These are phyloP conservation scores for Sphaeridia pumilis DNA, from an alignment of 2,888 invertebrate genomes.

Conservation along the genomic window DNA sequence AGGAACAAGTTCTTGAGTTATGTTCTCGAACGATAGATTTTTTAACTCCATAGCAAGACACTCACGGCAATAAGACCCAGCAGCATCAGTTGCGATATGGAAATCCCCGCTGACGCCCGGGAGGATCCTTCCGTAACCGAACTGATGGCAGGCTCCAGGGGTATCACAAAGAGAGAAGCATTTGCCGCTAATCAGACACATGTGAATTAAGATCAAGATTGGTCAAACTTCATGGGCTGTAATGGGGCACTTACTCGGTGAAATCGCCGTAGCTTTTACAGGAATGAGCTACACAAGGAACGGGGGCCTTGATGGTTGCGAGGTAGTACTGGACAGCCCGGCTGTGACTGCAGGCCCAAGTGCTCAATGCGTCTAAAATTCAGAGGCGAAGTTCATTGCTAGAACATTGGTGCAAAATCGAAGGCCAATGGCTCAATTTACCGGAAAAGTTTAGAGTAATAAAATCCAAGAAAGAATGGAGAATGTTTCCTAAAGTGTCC, in stretches of 20 bases:
- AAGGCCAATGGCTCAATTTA: no score
- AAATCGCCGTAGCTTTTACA: conserved; percentile 39
- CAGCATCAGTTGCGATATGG: conserved; percentile 24
- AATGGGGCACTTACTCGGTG: conserved; percentile 24
- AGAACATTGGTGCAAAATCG: conserved; percentile 2
- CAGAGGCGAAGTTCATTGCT: neutral
- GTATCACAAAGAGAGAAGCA: conserved; percentile 25
- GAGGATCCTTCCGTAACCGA: conserved; percentile 25
- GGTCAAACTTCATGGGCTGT: neutral
- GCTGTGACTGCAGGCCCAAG: conserved; percentile 35
- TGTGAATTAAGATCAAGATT: neutral
- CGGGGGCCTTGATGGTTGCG: conserved; percentile 36
- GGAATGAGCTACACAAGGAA: conserved; percentile 39
- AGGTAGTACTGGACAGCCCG: conserved; percentile 34
- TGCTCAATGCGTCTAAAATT: conserved; percentile 13
- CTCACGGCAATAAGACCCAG: conserved; percentile 28
- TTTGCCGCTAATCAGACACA: conserved; percentile 19
- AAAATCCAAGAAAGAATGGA: conserved; percentile 28
- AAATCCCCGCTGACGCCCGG: conserved; percentile 16
- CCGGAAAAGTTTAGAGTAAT: conserved; percentile 31
- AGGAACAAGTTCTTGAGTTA: neutral
- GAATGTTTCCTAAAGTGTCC: conserved; percentile 29
- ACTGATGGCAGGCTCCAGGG: conserved; percentile 20
- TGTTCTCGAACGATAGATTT: neutral
- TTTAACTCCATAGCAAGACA: neutral